Base-by-base conservation (phyloP, 1,140 invertebrate genomes). In the Lethocerus indicus region DNA sequence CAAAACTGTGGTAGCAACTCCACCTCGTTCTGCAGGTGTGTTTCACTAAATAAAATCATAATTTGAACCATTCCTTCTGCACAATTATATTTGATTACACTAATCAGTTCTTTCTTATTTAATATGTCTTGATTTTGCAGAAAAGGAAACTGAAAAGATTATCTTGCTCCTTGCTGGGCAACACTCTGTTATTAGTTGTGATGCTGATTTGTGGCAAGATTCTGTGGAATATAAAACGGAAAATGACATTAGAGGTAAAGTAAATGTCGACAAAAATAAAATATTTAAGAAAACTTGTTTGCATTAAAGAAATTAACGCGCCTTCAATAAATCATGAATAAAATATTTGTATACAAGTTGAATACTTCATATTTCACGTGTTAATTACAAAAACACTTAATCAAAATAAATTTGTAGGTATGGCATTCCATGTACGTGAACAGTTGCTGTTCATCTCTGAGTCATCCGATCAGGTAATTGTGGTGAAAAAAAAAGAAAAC, bases 391-490 rank as follows among this genome's bases (percentile, higher is more conserved):
- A n/a, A 9, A 32, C 29, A 32, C n/a, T 32, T 9, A 32, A n/a
- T 32, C 7, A 32, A 32, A 32, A 9, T n/a, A 9, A 32, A 32
- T 32, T 55, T 52, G n/a, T 60, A 81, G 87, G 85, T 40, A 70
- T 87, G 16, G 82, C 78, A 3, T 68, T 89, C 18, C 78, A 87
- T 60, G 72, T 86, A 2, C 69, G 69, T 1, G 73, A 74, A 29
- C 71, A 81, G 41, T 65, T 79, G 2, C 57, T 90, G 14, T 87
- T 87, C 60, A 66, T 89, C 0, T 76, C 84, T 1, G 82, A 87
- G 56, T 74, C 78, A 1, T 64, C 65, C 45, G 75, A 79, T 26
- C 70, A 70, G 18, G 42, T 44, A 1, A 16, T 44, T 5, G n/a
- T 28, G 12, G 25, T 44, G 14, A 44, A 44, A 44, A 27, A 44